Base-by-base conservation (phyloP, 2,797 vertebrate genomes). In the Ctenopoma kingsleyae region DNA sequence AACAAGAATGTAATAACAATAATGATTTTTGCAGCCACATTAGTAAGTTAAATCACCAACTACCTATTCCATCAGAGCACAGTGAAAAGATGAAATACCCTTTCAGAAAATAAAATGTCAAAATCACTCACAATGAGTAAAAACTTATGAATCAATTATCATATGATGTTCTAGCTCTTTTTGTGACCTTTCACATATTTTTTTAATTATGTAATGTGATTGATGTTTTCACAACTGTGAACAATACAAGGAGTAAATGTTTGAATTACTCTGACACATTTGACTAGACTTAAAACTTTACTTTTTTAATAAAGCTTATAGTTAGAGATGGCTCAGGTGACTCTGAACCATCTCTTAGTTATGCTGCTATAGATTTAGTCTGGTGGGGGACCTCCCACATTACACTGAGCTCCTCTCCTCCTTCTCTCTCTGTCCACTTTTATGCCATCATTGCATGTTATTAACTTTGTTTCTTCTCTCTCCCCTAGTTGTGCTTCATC, bases 101-200 rank as follows among this genome's bases (percentile, higher is more conserved):
- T 65, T 55, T 85, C 58, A 80, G 53, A 25, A 62, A 74, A 67
- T 71, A 44, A 84, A 89, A 88, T 74, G 84, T 75, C 86, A 81
- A 65, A 83, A 83, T 82, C 67, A 56, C 56, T 81, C 78, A 70
- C 3, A 4, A 38, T 55, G 66, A 83, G 61, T 71, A 67, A 72
- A 83, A 85, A 65, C 15, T 40, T 17, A 61, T 44, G 47, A 76
- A 74, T 60, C 55, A 63, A 80, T 74, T 61, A 81, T 63, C 43
- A 65, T 47, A 75, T 49, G 47, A 59, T 11, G 44, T 59, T 58
- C 36, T 17, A 25, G 35, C 52, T 72, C 40, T 23, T 40, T n/a
- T 61, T 36, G 19, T 71, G 65, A 79, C 77, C 75, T 74, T 80
- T 67, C 25, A 4, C 36, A 44, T 48, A 1, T 4, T 49, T 49